These are phyloP conservation scores for Eupristina koningsbergeri DNA, from an alignment of 1,140 invertebrate species.

Conservation along the genomic window DNA sequence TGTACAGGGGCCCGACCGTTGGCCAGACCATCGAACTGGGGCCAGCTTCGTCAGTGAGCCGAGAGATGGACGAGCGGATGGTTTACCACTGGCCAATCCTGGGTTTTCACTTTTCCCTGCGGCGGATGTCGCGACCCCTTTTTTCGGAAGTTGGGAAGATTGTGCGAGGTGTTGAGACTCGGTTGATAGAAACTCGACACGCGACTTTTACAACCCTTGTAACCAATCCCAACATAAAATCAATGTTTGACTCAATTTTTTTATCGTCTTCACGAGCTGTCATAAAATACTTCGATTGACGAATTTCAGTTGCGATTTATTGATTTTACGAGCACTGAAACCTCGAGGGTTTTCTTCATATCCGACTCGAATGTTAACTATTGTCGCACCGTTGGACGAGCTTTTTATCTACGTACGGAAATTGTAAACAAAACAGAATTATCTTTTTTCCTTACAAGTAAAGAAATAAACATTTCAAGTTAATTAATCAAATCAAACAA, in stretches of 20 bases:
- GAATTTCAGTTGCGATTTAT: no score
- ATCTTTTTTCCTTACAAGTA: no score
- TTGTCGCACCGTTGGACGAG: background rate
- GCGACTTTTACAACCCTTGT: no score
- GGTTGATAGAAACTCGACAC: background rate
- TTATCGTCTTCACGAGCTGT: no score
- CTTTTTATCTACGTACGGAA: no score
- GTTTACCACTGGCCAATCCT: constrained; percentile 3
- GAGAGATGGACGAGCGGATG: constrained; percentile 64
- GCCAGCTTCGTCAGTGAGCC: constrained; percentile 63
- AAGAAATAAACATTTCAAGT: no score
- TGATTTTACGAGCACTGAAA: no score
- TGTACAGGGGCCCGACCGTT: constrained; percentile 54
- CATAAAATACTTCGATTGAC: background rate
- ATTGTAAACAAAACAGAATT: no score
- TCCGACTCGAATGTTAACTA: background rate
- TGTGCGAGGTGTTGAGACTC: background rate
- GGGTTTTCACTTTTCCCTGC: background rate
- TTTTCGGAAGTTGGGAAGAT: background rate
- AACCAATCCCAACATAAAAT: no score
- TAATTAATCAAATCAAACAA: no score
- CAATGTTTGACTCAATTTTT: no score
- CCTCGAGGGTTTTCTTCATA: background rate
- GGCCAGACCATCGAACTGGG: constrained; percentile 57
- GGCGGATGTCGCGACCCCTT: background rate